phyloP scores from a whole-genome alignment of 1,140 invertebrate species.

The Hermetia illucens region DNA sequence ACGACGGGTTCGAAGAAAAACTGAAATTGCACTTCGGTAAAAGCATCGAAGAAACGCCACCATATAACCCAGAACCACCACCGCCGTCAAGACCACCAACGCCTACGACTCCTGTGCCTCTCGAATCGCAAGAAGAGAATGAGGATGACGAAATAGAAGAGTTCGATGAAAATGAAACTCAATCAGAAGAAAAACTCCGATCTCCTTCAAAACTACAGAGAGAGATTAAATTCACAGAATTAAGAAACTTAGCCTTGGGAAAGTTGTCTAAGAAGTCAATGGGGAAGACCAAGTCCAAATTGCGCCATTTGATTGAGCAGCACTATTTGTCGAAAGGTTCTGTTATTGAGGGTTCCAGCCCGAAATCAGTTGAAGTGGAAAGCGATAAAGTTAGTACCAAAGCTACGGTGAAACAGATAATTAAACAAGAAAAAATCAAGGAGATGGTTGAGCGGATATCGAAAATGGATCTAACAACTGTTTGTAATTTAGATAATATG shows the following conservation, averaged over 20 bases:
- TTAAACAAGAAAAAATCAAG: conserved; percentile 34
- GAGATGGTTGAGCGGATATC: conserved; percentile 31
- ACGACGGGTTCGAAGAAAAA: too few species aligned
- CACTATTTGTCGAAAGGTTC: conserved; percentile 24
- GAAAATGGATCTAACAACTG: conserved; percentile 23
- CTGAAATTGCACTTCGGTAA: too few species aligned
- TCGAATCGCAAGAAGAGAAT: conserved; percentile 13
- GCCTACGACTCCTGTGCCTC: conserved; percentile 11
- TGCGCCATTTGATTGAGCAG: conserved; percentile 21
- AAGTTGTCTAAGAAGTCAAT: conserved; percentile 17
- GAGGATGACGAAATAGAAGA: conserved; percentile 20
- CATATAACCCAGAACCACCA: too few species aligned
- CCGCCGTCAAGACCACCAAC: too few species aligned
- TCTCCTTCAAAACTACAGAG: neutral
- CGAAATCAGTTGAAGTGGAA: conserved; percentile 12
- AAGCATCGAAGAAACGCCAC: too few species aligned
- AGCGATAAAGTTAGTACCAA: conserved; percentile 21
- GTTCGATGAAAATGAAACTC: conserved; percentile 8
- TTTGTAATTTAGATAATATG: conserved; percentile 26
- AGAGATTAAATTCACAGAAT: conserved; percentile 24
- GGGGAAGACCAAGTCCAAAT: conserved; percentile 16
- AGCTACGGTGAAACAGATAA: conserved; percentile 33
- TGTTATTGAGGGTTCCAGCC: too few species aligned
- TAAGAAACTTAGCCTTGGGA: conserved; percentile 19
- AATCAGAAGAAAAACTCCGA: conserved; percentile 14